Evolutionary conservation across 1,140 invertebrate genomes (phyloP).

Genomic region (Drosophila kikkawai): DNA sequence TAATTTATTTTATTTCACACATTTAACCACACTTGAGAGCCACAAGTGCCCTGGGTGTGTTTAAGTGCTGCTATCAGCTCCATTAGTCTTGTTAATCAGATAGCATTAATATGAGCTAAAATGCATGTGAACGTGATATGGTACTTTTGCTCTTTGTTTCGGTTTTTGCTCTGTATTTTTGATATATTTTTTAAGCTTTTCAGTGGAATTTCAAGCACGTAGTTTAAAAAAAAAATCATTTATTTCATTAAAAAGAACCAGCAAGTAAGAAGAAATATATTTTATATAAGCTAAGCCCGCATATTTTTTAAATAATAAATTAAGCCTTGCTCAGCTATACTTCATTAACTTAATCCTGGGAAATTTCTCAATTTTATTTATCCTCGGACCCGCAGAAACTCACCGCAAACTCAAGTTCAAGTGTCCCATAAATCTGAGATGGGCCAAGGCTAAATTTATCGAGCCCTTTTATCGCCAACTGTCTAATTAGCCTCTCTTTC

Average conservation of each 20-base stretch:
- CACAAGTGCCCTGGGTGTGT: neutral
- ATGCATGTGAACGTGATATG: neutral
- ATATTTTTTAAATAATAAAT: neutral
- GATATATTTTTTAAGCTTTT: neutral
- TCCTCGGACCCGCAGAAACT: conserved; percentile 24
- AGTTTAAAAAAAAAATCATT: too few relatives aligned
- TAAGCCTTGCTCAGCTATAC: neutral
- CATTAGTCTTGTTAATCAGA: conserved; percentile 25
- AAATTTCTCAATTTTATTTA: conserved; percentile 5
- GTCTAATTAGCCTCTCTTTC: conserved; percentile 57
- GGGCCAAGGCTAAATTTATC: conserved; percentile 58
- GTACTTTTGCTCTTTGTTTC: neutral
- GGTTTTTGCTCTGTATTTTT: too few relatives aligned
- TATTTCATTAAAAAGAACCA: too few relatives aligned
- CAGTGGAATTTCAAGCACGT: conserved; percentile 9
- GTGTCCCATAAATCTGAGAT: conserved; percentile 68
- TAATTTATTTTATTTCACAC: conserved; percentile 11
- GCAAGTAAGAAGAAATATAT: neutral
- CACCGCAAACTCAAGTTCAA: conserved; percentile 59
- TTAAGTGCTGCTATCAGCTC: conserved; percentile 5
- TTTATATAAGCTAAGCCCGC: neutral
- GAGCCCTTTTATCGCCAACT: conserved; percentile 54
- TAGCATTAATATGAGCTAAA: neutral
- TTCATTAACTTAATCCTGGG: conserved; percentile 3
- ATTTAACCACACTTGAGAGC: conserved; percentile 11